These are phyloP conservation scores for Lepeophtheirus nordmannii DNA, from an alignment of 2,888 invertebrate genomes.

Conservation along the genomic window DNA sequence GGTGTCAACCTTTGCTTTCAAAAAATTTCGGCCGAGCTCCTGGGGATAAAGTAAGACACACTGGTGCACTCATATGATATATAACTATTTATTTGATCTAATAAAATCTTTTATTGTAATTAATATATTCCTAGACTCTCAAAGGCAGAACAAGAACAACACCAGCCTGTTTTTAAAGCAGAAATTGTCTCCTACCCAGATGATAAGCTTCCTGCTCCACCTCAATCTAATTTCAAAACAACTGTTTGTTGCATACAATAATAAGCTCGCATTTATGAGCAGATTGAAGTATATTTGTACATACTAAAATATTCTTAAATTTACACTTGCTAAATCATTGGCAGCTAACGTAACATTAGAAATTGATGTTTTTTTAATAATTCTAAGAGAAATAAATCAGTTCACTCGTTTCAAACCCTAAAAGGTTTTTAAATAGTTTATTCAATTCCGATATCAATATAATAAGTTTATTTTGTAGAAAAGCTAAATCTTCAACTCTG, in stretches of 20 bases:
- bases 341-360: no score
- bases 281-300: no score
- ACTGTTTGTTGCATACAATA: constrained; percentile 3
- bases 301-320: no score
- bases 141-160: constrained; percentile 49
- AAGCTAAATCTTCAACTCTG: no score
- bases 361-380: no score
- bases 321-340: no score
- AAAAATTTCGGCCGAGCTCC: constrained; percentile 48
- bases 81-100: not conserved
- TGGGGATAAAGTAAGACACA: constrained; percentile 39
- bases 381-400: no score
- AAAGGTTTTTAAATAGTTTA: no score
- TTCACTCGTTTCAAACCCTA: no score
- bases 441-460: no score
- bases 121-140: constrained; percentile 38
- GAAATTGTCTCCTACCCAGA: constrained; percentile 39
- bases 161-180: constrained; percentile 48
- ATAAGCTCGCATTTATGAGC: no score
- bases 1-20: constrained; percentile 28
- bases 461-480: no score
- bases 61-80: not conserved
- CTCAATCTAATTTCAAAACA: not conserved
- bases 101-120: not conserved
- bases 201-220: constrained; percentile 5